Percentiles rank a stretch among this genome's conserved stretches.
Conservation (phyloP, 1,140 invertebrate species). For the Danaus melanippus region DNA sequence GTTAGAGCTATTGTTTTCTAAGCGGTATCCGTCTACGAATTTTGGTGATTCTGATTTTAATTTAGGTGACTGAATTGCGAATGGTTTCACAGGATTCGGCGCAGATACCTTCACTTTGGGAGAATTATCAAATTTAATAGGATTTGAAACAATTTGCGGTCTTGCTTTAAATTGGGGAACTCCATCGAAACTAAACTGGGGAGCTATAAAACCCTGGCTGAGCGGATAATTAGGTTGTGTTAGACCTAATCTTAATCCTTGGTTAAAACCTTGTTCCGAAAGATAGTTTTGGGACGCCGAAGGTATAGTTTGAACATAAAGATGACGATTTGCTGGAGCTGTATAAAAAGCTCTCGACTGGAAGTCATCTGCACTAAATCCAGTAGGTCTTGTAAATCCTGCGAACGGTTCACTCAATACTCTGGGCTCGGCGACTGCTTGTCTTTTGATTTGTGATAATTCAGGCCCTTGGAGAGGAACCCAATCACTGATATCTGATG, state of each 20-base stretch:
- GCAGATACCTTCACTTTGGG: constrained; percentile 31
- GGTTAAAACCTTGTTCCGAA: constrained; percentile 55
- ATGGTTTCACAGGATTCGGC: constrained; percentile 35
- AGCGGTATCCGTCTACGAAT: constrained; percentile 62
- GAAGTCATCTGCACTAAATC: constrained; percentile 53
- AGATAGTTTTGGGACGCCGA: constrained; percentile 58
- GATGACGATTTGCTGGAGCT: constrained; percentile 45
- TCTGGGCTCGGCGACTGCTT: constrained; percentile 64
- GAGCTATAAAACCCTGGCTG: constrained; percentile 55
- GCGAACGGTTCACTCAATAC: constrained; percentile 71
- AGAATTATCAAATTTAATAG: constrained; percentile 40
- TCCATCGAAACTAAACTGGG: constrained; percentile 43
- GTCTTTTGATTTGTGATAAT: constrained; percentile 46
- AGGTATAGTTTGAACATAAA: constrained; percentile 61
- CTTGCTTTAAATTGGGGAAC: constrained; percentile 37
- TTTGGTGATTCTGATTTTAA: constrained; percentile 38
- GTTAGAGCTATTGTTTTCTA: constrained; percentile 41
- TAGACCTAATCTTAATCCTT: constrained; percentile 51
- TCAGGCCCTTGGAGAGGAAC: constrained; percentile 47
- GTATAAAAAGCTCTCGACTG: constrained; percentile 45
- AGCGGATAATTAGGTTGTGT: constrained; percentile 53
- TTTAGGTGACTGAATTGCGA: constrained; percentile 30
- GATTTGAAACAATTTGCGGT: constrained; percentile 30
- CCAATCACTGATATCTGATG: constrained; percentile 62
- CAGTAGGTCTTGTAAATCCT: constrained; percentile 49